phyloP scores from a whole-genome alignment of 2,888 invertebrate genomes.

The Cataglyphis altisquamis region DNA sequence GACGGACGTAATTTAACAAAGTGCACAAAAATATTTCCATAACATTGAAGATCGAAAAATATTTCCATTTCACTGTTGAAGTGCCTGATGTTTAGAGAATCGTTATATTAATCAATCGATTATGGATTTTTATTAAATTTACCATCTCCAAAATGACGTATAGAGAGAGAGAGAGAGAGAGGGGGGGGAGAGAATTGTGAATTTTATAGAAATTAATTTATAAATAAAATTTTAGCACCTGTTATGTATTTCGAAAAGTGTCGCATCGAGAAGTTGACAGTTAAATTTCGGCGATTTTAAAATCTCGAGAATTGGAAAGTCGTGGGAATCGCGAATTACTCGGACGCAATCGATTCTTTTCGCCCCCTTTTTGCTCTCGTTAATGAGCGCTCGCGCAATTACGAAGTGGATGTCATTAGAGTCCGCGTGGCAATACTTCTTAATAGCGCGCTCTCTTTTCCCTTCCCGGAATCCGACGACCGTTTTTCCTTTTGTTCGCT shows the following conservation, averaged over 20 bases:
- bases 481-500: conserved; percentile 20
- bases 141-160: too few relatives aligned
- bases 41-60: not conserved
- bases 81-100: not conserved
- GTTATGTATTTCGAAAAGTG: not conserved
- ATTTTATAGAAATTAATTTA: too few relatives aligned
- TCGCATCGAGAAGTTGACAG: not conserved
- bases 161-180: too few relatives aligned
- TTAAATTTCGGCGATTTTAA: not conserved
- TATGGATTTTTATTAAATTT: not conserved
- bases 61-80: not conserved
- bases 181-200: too few relatives aligned
- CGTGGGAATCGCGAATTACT: not conserved
- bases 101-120: not conserved
- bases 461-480: conserved; percentile 17
- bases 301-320: not conserved
- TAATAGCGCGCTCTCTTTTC: not conserved
- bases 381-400: conserved; percentile 37
- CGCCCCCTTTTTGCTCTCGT: not conserved
- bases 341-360: not conserved
- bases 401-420: conserved; percentile 36
- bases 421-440: conserved; percentile 17
- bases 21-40: not conserved
- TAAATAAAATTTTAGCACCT: not conserved
- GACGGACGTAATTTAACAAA: not conserved